Base-by-base conservation (phyloP, 2,113 vertebrate genomes). In the Cyrtonyx montezumae region DNA sequence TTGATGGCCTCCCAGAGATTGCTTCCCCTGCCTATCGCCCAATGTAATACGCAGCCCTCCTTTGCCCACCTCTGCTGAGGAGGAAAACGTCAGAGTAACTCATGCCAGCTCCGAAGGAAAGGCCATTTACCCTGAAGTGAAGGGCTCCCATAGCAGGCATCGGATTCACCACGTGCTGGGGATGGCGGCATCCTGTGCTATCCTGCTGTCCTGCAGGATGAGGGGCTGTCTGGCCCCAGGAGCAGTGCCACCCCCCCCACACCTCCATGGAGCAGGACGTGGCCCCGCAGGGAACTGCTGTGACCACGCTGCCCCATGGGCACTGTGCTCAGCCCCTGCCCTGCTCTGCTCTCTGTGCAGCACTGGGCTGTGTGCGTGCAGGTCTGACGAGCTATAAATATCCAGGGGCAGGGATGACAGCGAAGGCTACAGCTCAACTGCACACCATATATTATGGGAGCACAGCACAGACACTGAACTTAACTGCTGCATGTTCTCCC, bases 1-100 rank as follows among this genome's bases (percentile, higher is more conserved):
- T 34, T 74, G 83, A 95, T 66, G 85, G 85, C 68, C 79, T 79
- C 96, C 85, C 84, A 65, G 84, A 90, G 90, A 94, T 36, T 66
- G 79, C 90, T 87, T 76, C 89, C 81, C 84, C 15, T 61, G 70
- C 91, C 89, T 61, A 49, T 82, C 81, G 11, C 84, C 75, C 78
- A 32, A 25, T n/a, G 75, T 53, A 73, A 62, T 22, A 82, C 49
- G 91, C 32, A 2, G 28, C 75, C 79, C 53, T 58, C 49, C 87
- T 59, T 87, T 84, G 9, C 79, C 55, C 87, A 58, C 16, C 11
- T 62, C 89, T 40, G 53, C 79, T 87, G 70, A 9, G 91, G 8
- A 94, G 87, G 70, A 65, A 46, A 93, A 76, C 40, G 12, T 48
- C 94, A 73, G 91, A 53, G 55, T 87, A 89, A 73, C 87, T 85